These are phyloP conservation scores for Mimas tiliae DNA, from an alignment of 2,888 invertebrate species.

Conservation along the genomic window DNA sequence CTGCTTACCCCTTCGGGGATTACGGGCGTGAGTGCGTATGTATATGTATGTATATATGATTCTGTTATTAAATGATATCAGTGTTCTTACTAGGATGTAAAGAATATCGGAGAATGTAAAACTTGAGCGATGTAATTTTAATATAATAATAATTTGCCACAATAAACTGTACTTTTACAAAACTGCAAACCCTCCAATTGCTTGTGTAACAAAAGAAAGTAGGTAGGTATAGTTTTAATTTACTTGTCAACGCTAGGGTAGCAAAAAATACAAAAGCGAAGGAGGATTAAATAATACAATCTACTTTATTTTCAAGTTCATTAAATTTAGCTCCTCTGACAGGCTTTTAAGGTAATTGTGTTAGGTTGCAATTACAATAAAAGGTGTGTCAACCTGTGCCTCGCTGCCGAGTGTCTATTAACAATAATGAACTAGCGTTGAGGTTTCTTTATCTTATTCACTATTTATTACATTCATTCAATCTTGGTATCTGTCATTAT, in stretches of 20 bases:
- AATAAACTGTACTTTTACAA: too few species aligned
- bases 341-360: constrained; percentile 81
- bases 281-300: constrained; percentile 70
- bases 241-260: constrained; percentile 33
- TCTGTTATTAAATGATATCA: too few species aligned
- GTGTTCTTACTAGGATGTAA: too few species aligned
- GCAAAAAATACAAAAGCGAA: constrained; percentile 47
- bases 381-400: constrained; percentile 35
- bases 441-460: constrained; percentile 1
- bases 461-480: constrained; percentile 1
- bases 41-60: too few species aligned
- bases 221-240: constrained; percentile 42
- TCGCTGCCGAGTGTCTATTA: constrained; percentile 28
- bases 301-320: constrained; percentile 77
- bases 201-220: constrained; percentile 19
- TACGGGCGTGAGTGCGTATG: too few species aligned
- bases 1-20: too few species aligned
- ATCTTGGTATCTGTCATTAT: neutral
- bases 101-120: too few species aligned
- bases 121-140: too few species aligned
- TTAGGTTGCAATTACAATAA: constrained; percentile 73
- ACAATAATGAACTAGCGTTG: constrained; percentile 27
- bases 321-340: constrained; percentile 77
- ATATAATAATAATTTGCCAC: too few species aligned
- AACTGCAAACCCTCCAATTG: neutral